phyloP scores from a whole-genome alignment of 2,797 vertebrate species.

The Eurystomus glaucurus region DNA sequence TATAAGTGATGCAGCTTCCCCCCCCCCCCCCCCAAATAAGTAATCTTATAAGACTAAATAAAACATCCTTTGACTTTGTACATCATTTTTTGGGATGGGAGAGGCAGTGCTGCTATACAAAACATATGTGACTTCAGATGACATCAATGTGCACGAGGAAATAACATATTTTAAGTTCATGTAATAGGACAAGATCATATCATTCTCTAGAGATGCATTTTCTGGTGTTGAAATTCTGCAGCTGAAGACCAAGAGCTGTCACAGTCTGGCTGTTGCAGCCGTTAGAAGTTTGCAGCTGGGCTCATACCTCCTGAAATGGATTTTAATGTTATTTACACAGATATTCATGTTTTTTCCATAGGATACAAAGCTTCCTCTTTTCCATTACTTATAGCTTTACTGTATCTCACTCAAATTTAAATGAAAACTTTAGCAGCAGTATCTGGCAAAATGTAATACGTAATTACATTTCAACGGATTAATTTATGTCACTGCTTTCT shows the following conservation, averaged over 20 bases:
- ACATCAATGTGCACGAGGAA: background rate
- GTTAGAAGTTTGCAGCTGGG: background rate
- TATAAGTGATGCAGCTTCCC: background rate
- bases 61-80: background rate
- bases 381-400: background rate
- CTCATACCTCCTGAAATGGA: background rate
- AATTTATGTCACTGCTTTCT: background rate
- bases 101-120: background rate
- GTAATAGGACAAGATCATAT: background rate
- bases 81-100: background rate
- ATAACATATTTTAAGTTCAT: background rate
- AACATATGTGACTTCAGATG: background rate
- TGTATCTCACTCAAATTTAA: background rate
- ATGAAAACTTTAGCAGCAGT: background rate
- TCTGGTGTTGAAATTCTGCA: background rate
- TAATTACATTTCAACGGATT: background rate
- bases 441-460: background rate
- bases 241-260: background rate
- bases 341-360: background rate
- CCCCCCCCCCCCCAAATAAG: background rate
- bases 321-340: background rate
- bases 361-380: background rate
- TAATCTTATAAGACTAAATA: background rate
- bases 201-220: background rate
- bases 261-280: background rate